A percentile compares a stretch with the other conserved stretches of the same genome.
phyloP scores from a whole-genome alignment of 2,888 invertebrate species.

The Noctuana brunneofusca region DNA sequence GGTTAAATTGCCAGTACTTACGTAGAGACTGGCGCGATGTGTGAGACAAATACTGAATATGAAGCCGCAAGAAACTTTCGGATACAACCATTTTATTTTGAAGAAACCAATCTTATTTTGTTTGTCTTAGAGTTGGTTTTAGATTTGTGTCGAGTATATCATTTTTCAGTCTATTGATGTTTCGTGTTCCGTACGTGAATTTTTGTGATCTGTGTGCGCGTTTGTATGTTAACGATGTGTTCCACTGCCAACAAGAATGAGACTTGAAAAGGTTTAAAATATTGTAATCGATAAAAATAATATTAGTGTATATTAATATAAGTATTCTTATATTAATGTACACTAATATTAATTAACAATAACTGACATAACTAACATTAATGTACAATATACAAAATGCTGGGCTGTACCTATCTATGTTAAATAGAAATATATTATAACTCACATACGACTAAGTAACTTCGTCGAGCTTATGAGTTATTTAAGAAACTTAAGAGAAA shows the following conservation, averaged over 20 bases:
- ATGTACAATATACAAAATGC: too few relatives aligned
- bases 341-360: too few relatives aligned
- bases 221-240: not conserved
- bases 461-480: too few relatives aligned
- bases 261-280: too few relatives aligned
- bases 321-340: too few relatives aligned
- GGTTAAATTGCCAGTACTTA: slow-evolving; percentile 61
- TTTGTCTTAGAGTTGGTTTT: not conserved
- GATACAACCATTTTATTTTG: slow-evolving; percentile 29
- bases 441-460: too few relatives aligned
- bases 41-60: slow-evolving; percentile 59
- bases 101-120: not conserved
- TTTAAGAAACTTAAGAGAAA: too few relatives aligned
- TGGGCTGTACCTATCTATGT: too few relatives aligned
- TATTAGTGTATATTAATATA: too few relatives aligned
- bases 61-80: slow-evolving; percentile 48
- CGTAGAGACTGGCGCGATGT: slow-evolving; percentile 54
- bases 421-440: too few relatives aligned
- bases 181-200: not conserved
- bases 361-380: too few relatives aligned
- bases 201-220: slow-evolving; percentile 1
- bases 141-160: not conserved
- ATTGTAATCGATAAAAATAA: too few relatives aligned
- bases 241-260: not conserved
- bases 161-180: slow-evolving; percentile 2